Evolutionary conservation across 2,888 invertebrate species (phyloP), one percentile per base, ranked within the genome.

Genomic region (Netelia fuscicornis): DNA sequence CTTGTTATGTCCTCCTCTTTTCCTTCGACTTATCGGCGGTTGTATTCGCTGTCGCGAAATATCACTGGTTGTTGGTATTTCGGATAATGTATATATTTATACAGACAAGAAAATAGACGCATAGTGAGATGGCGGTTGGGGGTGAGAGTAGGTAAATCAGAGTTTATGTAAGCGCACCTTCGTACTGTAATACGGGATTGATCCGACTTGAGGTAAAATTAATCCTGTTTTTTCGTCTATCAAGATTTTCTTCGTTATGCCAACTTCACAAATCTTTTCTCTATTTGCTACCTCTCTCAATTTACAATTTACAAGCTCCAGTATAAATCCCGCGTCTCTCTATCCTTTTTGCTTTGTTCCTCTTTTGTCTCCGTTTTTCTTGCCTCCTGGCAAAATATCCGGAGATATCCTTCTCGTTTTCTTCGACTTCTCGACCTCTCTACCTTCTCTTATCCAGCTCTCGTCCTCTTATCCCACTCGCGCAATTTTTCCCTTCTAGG

Each of bases 141-240:
- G 52, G 71, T 62, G 58, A 64, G 52, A 20, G 23, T 64, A 30
- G 5, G 23, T 64, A 30, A 6, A n/a, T 56, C 65, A 71, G 30
- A 62, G 65, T 71, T 54, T 76, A 67, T 68, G 65, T 13, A 92
- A 90, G 91, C 90, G 91, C 88, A 83, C 86, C 88, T 89, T 89
- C 91, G 91, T 90, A 90, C 91, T 87, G 89, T 89, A 89, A 91
- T 89, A 91, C 91, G 89, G 91, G 92, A 92, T 92, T 93, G 93
- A 93, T 92, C 92, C 91, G 90, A 89, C 88, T 87, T 89, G 91
- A 91, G 92, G 91, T 91, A 89, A 90, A 89, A 88, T 78, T 76
- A 80, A 65, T 52, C 82, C 85, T 62, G n/a, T 37, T 64, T 65
- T 23, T 68, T 56, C 60, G 56, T 60, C 88, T 42, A 56, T 30